phyloP scores from a whole-genome alignment of 2,113 vertebrate species.

The Rhipidura dahli region DNA sequence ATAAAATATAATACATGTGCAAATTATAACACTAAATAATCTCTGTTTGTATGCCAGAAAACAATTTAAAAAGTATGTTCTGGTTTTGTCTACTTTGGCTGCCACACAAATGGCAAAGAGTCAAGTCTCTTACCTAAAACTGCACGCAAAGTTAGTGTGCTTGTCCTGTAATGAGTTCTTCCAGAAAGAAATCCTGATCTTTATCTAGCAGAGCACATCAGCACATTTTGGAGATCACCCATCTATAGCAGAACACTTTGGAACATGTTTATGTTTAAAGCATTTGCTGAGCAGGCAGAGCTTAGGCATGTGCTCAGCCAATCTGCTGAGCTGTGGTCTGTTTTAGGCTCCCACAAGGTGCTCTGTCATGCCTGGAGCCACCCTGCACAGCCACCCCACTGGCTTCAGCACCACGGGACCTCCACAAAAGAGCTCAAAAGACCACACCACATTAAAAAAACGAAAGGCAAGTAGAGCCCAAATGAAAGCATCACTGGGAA shows the following conservation, averaged over 20 bases:
- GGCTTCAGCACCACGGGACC: accelerated
- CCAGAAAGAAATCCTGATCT: not conserved
- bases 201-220: not conserved
- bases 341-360: not conserved
- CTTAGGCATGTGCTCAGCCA: not conserved
- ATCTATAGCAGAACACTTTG: not conserved
- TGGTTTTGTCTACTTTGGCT: not conserved
- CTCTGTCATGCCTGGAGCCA: not conserved
- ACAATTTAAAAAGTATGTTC: not conserved
- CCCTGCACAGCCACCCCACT: not conserved
- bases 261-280: not conserved
- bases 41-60: not conserved
- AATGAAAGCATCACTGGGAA: not conserved
- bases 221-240: slow-evolving; percentile 11
- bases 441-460: not conserved
- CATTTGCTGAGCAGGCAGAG: not conserved
- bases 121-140: not conserved
- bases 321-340: not conserved
- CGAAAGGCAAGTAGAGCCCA: not conserved
- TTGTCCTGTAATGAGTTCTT: not conserved
- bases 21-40: not conserved
- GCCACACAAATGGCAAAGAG: not conserved
- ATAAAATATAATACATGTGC: not conserved
- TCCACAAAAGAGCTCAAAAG: not conserved
- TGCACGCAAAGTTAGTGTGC: not conserved